Conservation (phyloP, 2,797 vertebrate genomes). For the Erethizon dorsatum region DNA sequence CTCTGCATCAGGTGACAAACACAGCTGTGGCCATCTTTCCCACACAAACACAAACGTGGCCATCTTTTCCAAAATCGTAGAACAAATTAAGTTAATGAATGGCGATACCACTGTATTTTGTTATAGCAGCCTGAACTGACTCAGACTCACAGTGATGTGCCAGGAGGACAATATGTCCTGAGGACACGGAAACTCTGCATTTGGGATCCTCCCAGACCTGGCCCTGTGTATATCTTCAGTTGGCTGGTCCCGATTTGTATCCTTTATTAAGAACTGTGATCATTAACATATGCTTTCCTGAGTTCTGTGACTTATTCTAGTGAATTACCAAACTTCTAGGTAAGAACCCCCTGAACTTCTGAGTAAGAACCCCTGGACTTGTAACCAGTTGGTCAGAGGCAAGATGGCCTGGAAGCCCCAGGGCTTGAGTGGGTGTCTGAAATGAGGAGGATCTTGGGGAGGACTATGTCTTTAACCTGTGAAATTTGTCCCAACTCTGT, state of each 20-base stretch:
- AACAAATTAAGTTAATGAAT: background rate
- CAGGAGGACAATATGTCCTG: background rate
- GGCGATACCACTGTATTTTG: background rate
- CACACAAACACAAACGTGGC: background rate
- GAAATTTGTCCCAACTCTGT: background rate
- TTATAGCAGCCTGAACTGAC: background rate
- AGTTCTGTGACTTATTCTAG: background rate
- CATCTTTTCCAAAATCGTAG: background rate
- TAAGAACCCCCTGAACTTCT: background rate
- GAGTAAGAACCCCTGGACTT: background rate
- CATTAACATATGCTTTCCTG: background rate
- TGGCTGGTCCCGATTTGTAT: background rate
- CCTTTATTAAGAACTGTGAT: background rate
- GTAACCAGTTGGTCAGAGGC: background rate
- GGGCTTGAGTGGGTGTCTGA: background rate
- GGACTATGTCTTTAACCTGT: background rate
- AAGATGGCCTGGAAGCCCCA: background rate
- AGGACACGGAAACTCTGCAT: background rate
- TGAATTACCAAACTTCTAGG: background rate
- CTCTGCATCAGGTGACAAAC: background rate
- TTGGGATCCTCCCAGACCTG: background rate
- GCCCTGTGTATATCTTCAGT: background rate
- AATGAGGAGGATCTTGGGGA: background rate
- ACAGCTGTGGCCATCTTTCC: background rate
- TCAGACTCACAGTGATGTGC: background rate